Base-by-base conservation (phyloP, 1,140 invertebrate species). In the Drosophila prosaltans region DNA sequence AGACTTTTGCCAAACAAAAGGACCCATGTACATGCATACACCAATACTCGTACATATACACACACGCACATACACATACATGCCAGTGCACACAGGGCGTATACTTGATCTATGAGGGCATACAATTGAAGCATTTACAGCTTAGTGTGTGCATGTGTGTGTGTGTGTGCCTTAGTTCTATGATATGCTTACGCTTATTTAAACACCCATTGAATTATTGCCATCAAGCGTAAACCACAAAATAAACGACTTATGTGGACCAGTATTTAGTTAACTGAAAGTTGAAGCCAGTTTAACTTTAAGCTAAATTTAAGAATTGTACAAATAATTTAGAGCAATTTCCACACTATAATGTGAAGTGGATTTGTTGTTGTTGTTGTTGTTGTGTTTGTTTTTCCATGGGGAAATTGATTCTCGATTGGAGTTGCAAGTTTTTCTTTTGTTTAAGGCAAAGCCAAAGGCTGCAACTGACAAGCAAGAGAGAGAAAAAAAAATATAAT, bases 61-160 rank as follows among this genome's bases (percentile, higher is more conserved):
- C 45, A 48, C 11, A 40, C 10, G 11, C 10, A 40, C 3, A 40
- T 11, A 40, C 10, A 40, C 10, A 40, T 40, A 11, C 10, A 40
- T 69, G 62, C 55, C 39, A 30, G 59, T 58, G 65, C 74, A 75
- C 69, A 78, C 82, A 86, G 71, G 70, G 82, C 79, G 81, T 78
- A 85, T 85, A 71, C 81, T 81, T 85, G 81, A 85, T 85, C 62
- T 72, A 85, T 79, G 74, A 51, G 45, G 74, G 30, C 68, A 65
- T 55, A 71, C 67, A 86, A 86, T 86, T 36, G 66, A 10, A 65
- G 36, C 70, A 72, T 64, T 77, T 71, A 59, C 63, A 86, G 81
- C 64, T 74, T 58, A 45, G 55, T 57, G 32, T 36, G 32, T 36
- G 28, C 4, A 4, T 30, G 6, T 36, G 32, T 36, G 32, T 36